Evolutionary conservation across 2,888 invertebrate species (phyloP), one percentile per base, ranked within the genome.

Genomic region (Agrotis puta): DNA sequence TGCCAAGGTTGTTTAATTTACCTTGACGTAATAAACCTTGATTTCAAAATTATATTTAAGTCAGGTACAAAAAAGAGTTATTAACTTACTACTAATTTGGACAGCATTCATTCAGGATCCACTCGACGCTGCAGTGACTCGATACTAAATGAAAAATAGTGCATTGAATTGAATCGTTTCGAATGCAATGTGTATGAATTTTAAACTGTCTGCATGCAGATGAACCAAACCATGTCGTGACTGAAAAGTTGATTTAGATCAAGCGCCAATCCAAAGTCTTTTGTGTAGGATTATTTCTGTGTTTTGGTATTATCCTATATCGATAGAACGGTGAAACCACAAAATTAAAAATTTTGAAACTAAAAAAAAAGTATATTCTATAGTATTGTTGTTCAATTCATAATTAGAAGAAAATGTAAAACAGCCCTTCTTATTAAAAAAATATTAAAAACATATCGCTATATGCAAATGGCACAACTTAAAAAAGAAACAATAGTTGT

Each of bases 161-260:
- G 79, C 81, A 84, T 75, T 81, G 85, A 79, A 78, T 70, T 59
- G 73, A 81, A 77, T 74, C 78, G 76, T 83, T 81, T 86, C 75
- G 85, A 84, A 88, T 86, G 87, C 88, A 79, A 85, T 84, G 79
- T 86, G 87, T 89, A 88, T 90, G 91, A 89, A 91, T 91, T 89
- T 90, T 88, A 90, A 90, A 86, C 85, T 82, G 84, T 85, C 85
- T 88, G 89, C 88, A 90, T 91, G 86, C 85, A 87, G 85, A 91
- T 90, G 87, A 87, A 87, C 74, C 76, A 77, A 69, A 70, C n/a
- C 74, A 71, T 68, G 58, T 74, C 51, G 70, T 77, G 79, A 88
- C 86, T 74, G 85, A 80, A 88, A 88, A 79, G 77, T 82, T 82
- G 81, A 85, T 85, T 86, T 81, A 75, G 77, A 79, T 73, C 77